Percentiles rank a stretch among this genome's conserved stretches.
These are phyloP conservation scores for Astropecten irregularis DNA, from an alignment of 53 echinoderm and acorn worm genomes.

Conservation along the genomic window DNA sequence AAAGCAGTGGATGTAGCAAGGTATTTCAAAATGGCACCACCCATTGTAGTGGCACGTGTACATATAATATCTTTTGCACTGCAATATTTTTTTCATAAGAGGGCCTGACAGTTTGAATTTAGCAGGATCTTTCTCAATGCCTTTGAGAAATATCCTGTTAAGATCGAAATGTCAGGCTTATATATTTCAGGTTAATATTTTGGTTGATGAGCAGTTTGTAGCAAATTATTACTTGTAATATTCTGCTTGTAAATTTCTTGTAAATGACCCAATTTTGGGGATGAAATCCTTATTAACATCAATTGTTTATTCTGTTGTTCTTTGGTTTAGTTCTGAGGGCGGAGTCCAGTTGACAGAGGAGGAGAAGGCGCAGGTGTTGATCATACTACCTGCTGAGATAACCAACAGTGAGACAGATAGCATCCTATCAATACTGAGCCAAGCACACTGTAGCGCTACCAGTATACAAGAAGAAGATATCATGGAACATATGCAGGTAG, in stretches of 20 bases:
- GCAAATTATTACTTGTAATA: no score
- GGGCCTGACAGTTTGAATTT: neutral
- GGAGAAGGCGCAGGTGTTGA: slow-evolving; percentile 80
- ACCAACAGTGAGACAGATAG: slow-evolving; percentile 76
- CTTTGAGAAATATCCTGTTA: no score
- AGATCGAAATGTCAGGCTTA: no score
- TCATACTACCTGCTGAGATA: slow-evolving; percentile 70
- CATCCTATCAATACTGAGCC: slow-evolving; percentile 83
- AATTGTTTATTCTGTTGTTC: neutral
- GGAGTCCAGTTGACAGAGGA: slow-evolving; percentile 77
- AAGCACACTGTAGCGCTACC: slow-evolving; percentile 89
- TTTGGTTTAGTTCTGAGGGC: slow-evolving; percentile 73
- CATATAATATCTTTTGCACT: no score
- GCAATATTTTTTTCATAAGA: no score
- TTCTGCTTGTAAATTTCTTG: no score
- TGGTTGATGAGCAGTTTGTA: no score
- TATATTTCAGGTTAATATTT: no score
- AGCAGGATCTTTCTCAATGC: no score
- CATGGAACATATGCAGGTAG: slow-evolving; percentile 94
- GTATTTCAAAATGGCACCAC: slow-evolving; percentile 35
- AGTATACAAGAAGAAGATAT: slow-evolving; percentile 95
- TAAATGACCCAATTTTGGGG: no score
- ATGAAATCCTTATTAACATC: no score
- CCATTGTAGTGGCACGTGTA: neutral
- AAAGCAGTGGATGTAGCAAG: slow-evolving; percentile 97